Evolutionary conservation across 2,797 vertebrate species (phyloP), one percentile per base, ranked within the genome.

Genomic region (Varecia variegata): DNA sequence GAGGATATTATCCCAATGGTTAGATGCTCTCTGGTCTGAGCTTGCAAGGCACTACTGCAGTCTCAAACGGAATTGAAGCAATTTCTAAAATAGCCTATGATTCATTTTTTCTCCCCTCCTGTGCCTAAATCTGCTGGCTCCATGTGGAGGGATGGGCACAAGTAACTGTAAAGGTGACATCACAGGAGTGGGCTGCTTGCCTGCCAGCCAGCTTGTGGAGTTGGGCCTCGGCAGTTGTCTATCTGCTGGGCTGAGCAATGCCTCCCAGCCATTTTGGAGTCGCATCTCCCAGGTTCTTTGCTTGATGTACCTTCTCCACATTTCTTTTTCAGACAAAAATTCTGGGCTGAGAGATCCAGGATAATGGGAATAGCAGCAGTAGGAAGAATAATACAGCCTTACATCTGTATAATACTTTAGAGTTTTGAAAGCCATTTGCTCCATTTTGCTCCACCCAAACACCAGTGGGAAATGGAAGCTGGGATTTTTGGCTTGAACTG

Each of bases 401-500:
- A 92, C 96, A 96, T 96, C 97, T 98, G 96, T 96, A 96, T 96
- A 97, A 98, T 93, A 84, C 88, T 97, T 98, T 79, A 98, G 93
- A 97, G 77, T 85, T 97, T 92, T 94, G 93, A 96, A 97, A 96
- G 93, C 62, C 81, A 95, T 97, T 97, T 95, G 96, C 93, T 97
- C 80, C 88, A 81, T 92, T 94, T 92, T 54, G 50, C 90, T 95
- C 96, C 84, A 94, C 90, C 92, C 92, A 96, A 96, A 97, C 80
- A 96, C 94, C 50, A 96, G 85, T 93, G 67, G 88, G 95, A 95
- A 90, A 93, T 82, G 83, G 86, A 95, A 94, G 95, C 77, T 93
- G 93, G 68, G 80, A 62, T 88, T 97, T 96, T 93, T 21, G 20
- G 54, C 47, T 68, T 74, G 87, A 92, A 92, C 60, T 90, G 87